phyloP scores from a whole-genome alignment of 2,888 invertebrate genomes.

The Cecidostiba fungosa region DNA sequence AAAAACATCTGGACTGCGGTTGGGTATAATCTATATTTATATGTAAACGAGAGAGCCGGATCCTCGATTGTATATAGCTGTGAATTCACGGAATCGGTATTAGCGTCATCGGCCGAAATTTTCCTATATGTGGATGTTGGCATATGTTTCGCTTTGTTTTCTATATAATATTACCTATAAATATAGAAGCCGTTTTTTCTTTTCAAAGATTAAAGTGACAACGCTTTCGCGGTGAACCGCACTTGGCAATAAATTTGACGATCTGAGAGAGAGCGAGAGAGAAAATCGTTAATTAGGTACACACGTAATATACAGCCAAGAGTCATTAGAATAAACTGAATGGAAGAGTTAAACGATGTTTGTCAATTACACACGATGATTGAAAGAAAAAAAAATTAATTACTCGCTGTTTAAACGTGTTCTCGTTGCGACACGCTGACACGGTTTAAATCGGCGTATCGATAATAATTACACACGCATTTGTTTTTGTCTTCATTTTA shows the following conservation, averaged over 20 bases:
- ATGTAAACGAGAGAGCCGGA: neutral
- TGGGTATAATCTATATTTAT: neutral
- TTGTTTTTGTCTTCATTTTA: too few relatives aligned
- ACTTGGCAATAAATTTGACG: neutral
- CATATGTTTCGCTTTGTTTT: neutral
- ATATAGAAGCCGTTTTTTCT: neutral
- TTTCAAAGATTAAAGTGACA: neutral
- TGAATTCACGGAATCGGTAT: neutral
- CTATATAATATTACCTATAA: too few relatives aligned
- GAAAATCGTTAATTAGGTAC: too few relatives aligned
- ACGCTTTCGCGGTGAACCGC: too few relatives aligned
- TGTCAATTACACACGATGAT: neutral
- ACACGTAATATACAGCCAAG: neutral
- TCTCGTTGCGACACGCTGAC: neutral
- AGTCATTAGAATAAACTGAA: neutral
- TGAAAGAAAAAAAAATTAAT: neutral
- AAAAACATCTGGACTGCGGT: neutral
- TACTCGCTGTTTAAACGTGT: neutral
- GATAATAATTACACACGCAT: neutral
- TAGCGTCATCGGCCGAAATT: constrained; percentile 3
- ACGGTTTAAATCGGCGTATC: neutral
- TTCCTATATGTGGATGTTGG: neutral
- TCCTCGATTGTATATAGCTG: too few relatives aligned
- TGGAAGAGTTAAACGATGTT: neutral
- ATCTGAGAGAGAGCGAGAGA: too few relatives aligned